These are phyloP conservation scores for Spatula clypeata DNA, from an alignment of 2,797 vertebrate species.

Conservation along the genomic window DNA sequence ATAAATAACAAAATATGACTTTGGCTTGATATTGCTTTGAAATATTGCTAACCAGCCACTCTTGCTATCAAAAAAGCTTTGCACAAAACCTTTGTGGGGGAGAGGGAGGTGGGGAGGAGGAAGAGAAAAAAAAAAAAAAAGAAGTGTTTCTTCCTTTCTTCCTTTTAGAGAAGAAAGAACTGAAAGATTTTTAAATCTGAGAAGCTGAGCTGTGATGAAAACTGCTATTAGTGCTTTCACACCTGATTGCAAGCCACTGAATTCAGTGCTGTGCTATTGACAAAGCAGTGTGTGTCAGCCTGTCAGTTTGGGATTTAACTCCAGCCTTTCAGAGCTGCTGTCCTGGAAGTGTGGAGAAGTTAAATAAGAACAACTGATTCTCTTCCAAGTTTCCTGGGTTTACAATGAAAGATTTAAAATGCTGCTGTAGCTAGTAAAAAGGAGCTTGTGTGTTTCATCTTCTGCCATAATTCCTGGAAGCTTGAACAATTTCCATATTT, in stretches of 20 bases:
- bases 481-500: not conserved
- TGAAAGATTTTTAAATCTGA: conserved; percentile 20
- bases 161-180: not conserved
- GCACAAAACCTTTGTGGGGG: too few species aligned
- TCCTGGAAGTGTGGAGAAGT: conserved; percentile 18
- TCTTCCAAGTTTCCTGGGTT: not conserved
- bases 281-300: not conserved
- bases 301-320: conserved; percentile 30
- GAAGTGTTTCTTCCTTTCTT: not conserved
- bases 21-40: not conserved
- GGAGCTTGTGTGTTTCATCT: not conserved
- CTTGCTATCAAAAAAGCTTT: too few species aligned
- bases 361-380: conserved; percentile 20
- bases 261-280: conserved; percentile 26
- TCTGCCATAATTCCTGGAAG: not conserved
- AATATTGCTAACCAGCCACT: not conserved
- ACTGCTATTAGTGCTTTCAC: conserved; percentile 46
- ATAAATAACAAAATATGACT: not conserved
- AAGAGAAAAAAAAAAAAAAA: not conserved
- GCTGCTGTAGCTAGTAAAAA: not conserved
- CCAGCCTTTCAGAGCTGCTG: not conserved
- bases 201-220: conserved; percentile 6
- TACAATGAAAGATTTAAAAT: not conserved
- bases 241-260: conserved; percentile 24
- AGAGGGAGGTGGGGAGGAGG: too few species aligned